These are phyloP conservation scores for Ploceus nigricollis DNA, from an alignment of 2,113 vertebrate species.

Conservation along the genomic window DNA sequence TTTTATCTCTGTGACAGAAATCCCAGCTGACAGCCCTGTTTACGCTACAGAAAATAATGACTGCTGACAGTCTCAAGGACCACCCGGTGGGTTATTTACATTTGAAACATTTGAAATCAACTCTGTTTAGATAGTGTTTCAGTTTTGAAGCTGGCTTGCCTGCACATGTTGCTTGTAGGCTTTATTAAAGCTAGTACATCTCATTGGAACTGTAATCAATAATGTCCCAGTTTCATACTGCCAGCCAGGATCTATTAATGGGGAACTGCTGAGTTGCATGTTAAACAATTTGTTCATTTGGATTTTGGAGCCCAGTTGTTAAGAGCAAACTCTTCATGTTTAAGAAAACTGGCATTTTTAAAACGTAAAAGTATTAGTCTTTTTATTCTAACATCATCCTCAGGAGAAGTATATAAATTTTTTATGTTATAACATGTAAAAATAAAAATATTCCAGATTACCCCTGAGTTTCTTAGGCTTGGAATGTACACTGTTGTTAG, in stretches of 20 bases:
- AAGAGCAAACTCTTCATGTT: conserved; percentile 7
- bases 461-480: neutral
- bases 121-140: conserved; percentile 69
- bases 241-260: conserved; percentile 17
- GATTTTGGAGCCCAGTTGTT: neutral
- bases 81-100: conserved; percentile 66
- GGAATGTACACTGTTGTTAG: neutral
- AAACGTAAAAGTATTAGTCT: neutral
- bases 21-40: conserved; percentile 67
- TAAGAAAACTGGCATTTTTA: neutral
- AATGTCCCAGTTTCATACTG: conserved; percentile 11
- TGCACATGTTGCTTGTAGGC: conserved; percentile 30
- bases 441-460: neutral
- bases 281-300: conserved; percentile 36
- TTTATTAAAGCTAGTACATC: conserved; percentile 1
- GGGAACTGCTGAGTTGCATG: neutral
- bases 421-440: neutral
- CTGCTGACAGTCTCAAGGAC: conserved; percentile 61
- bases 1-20: conserved; percentile 55
- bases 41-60: conserved; percentile 57
- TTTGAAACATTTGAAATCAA: conserved; percentile 61
- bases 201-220: conserved; percentile 33
- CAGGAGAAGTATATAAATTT: neutral
- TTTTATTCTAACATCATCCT: neutral
- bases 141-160: conserved; percentile 58